phyloP scores from a whole-genome alignment of 1,140 invertebrate genomes.

The Nixonia krombeini region DNA sequence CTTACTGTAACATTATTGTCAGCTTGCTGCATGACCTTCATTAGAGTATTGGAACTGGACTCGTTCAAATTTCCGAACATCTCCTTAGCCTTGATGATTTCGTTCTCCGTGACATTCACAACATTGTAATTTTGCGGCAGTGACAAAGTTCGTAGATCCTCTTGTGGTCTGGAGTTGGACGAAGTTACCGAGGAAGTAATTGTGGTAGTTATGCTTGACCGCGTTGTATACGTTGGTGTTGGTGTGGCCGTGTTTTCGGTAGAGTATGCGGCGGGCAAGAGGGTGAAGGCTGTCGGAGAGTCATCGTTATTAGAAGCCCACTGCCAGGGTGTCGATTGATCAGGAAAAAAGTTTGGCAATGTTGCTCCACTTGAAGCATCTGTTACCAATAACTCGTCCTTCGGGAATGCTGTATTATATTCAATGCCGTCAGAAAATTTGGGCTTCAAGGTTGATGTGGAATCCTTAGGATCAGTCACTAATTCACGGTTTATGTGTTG shows the following conservation, averaged over 20 bases:
- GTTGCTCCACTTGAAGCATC: constrained; percentile 48
- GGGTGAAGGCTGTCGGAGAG: constrained; percentile 63
- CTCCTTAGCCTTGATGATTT: constrained; percentile 76
- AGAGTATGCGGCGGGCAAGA: constrained; percentile 55
- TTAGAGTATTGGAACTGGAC: constrained; percentile 80
- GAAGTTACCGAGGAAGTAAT: constrained; percentile 56
- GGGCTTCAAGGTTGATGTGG: constrained; percentile 13
- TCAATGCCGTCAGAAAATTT: constrained; percentile 20
- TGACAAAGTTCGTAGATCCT: constrained; percentile 20
- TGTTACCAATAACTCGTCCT: constrained; percentile 21
- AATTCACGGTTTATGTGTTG: constrained; percentile 79
- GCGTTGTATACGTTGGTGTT: constrained; percentile 52
- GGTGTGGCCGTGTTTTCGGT: constrained; percentile 57
- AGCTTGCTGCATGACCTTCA: constrained; percentile 85
- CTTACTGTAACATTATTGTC: constrained; percentile 82
- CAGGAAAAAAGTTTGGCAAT: constrained; percentile 45
- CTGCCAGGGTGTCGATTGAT: constrained; percentile 57
- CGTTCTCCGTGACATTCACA: constrained; percentile 70
- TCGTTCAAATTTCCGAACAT: constrained; percentile 83
- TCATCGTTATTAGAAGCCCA: constrained; percentile 60
- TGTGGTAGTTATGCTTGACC: constrained; percentile 57
- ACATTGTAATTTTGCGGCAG: constrained; percentile 23
- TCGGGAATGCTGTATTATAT: constrained; percentile 30
- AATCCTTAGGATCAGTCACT: constrained; percentile 59
- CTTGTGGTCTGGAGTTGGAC: constrained; percentile 43